Evolutionary conservation across 2,888 invertebrate genomes (phyloP), one percentile per base, ranked within the genome.

Genomic region (Xylota segnis): DNA sequence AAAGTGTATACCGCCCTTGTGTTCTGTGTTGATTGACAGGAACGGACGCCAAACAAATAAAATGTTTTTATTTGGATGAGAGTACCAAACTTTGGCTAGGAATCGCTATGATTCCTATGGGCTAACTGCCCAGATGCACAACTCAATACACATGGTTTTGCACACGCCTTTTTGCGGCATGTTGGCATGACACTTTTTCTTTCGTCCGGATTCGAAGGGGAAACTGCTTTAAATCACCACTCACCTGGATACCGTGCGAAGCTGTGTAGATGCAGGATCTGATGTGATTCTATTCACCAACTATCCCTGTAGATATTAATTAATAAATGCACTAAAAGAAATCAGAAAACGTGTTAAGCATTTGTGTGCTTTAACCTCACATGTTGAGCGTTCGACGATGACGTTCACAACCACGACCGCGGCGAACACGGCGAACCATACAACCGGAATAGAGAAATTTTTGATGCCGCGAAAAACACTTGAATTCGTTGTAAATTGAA

Each of bases 301-400:
- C 18, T 68, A 40, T 34, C 18, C 12, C 45, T 23, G 16, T 32
- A 10, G 16, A 4, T 71, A 68, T 68, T 70, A 56, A 71, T 63
- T 63, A 52, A 56, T 70, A 77, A 77, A 63, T 78, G 54, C 78
- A 78, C 78, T 63, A 34, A 61, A 68, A 71, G 29, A 32, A 47
- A 81, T 72, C 50, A 72, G 61, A 83, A 87, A 83, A 83, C 87
- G 83, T 87, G 83, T 83, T 83, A 83, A 79, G 47, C 56, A 61
- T 88, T 87, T 54, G 37, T 37, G 88, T 89, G 88, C 83, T 90
- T 90, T 91, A 91, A 91, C 91, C 91, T 91, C 91, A 91, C 91
- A 91, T 91, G 90, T 89, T 90, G 88, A 89, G 89, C 90, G 89
- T 88, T 52, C 54, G 77, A 61, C 65, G 79, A 58, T 72, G 76